Base-by-base conservation (phyloP, 2,113 vertebrate genomes). In the Vulpes vulpes region DNA sequence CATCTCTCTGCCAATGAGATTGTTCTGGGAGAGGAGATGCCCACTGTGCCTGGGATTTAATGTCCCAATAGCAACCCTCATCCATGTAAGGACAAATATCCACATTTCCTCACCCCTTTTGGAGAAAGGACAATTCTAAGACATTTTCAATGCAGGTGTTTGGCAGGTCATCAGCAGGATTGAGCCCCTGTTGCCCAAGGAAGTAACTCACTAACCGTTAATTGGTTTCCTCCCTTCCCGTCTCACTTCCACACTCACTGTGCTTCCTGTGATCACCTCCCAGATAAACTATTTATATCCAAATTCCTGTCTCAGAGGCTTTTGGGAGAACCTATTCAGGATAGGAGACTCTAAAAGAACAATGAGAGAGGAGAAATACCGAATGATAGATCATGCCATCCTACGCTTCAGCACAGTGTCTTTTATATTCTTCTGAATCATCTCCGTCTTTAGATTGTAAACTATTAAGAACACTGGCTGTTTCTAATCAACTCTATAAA, bases 401-500 rank as follows among this genome's bases (percentile, higher is more conserved):
- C 38, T 60, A 59, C 51, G 67, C 35, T 85, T 84, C 53, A 5
- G 38, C 73, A 55, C 8, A 57, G 78, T 20, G 38, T 86, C 69
- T 95, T 94, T 91, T 71, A 67, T 67, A n/a, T 79, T 90, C 62
- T 87, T 84, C 43, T 59, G 57, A 60, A 80, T 95, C 11, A 19
- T 27, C 65, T 90, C 60, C 64, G 32, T 49, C 30, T 86, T 91
- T 95, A 95, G 73, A 79, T 53, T 55, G 62, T 80, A 55, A 76
- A 65, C 67, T 62, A 25, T 53, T 94, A 57, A 65, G 84, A 53
- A 94, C 55, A 43, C 12, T 71, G 51, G 76, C 79, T 94, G 23
- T 90, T 96, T 95, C 94, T 94, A 92, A 87, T 78, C 80, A 96
- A 23, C 38, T 76, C 90, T 90, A 76, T 60, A 87, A 96, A 96